phyloP scores from a whole-genome alignment of 1,140 invertebrate species.

The Forficula auricularia region DNA sequence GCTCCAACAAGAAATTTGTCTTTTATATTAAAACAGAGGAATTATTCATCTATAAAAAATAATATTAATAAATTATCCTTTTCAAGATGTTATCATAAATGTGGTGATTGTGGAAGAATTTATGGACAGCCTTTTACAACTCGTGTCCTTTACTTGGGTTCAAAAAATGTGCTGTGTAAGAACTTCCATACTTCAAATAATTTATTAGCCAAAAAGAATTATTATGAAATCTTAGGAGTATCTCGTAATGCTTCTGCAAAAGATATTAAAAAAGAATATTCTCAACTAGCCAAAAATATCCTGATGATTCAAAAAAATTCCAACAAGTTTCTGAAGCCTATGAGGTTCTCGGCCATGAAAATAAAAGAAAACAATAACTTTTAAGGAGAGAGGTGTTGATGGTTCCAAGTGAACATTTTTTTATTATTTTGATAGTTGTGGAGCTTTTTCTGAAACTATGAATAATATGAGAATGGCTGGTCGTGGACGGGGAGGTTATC shows the following conservation, averaged over 20 bases:
- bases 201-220: constrained; percentile 43
- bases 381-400: no score
- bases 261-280: constrained; percentile 98
- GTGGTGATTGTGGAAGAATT: constrained; percentile 17
- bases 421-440: constrained; percentile 90
- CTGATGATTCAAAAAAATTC: constrained; percentile 80
- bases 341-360: constrained; percentile 87
- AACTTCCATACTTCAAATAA: constrained; percentile 32
- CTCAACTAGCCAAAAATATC: constrained; percentile 92
- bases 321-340: constrained; percentile 98
- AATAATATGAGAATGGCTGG: constrained; percentile 39
- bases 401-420: no score
- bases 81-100: constrained; percentile 19
- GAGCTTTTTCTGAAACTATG: constrained; percentile 73
- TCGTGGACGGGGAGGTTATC: constrained; percentile 27
- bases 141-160: no score
- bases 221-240: constrained; percentile 90
- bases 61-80: constrained; percentile 15
- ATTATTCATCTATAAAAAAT: constrained; percentile 19
- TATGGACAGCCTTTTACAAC: neutral
- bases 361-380: constrained; percentile 77
- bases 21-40: constrained; percentile 20
- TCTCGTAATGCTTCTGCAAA: constrained; percentile 72
- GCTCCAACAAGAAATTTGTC: constrained; percentile 21
- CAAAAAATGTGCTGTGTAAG: constrained; percentile 19